Base-by-base conservation (phyloP, 2,888 invertebrate species). In the Hipparchia sbordonii region DNA sequence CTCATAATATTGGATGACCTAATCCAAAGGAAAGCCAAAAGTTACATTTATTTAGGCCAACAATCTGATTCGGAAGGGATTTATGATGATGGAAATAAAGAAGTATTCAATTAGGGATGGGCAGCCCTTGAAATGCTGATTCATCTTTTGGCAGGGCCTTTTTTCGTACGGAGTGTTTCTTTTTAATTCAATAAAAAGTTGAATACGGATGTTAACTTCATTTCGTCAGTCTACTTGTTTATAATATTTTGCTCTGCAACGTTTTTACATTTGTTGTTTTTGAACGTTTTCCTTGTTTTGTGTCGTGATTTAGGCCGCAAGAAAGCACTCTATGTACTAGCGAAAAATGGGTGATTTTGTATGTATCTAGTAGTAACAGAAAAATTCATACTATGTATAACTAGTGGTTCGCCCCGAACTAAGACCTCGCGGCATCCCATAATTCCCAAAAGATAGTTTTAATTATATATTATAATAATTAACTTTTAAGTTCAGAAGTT, bases 1-100 rank as follows among this genome's bases (percentile, higher is more conserved):
- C 68, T 48, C 48, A 66, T 72, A 73, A 71, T 75, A 75, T 71
- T 67, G 62, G 73, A 73, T 54, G 71, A 62, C 67, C 69, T 73
- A 71, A 73, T 73, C 61, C 51, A 45, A 54, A 71, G 62, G 39
- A 67, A 62, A 67, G 70, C n/a, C 63, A 67, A 72, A 72, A 46
- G 45, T 70, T 62, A 70, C 56, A 60, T 70, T 56, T 70, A 63
- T 70, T 70, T 70, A 62, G 70, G 70, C 46, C 62, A 70, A 70
- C 70, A 70, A 70, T 62, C 62, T 46, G 70, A 70, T 70, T 70
- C 70, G 56, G 46, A 56, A 62, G 62, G 70, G 70, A 62, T 63
- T 70, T 62, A 62, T 70, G 62, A 70, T 70, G 70, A 70, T 63
- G 52, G 52, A 52, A 61, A 69, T 67, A 67, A 67, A 69, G 69